Conservation (phyloP, 1,140 invertebrate species). For the Hypothenemus hampei region DNA sequence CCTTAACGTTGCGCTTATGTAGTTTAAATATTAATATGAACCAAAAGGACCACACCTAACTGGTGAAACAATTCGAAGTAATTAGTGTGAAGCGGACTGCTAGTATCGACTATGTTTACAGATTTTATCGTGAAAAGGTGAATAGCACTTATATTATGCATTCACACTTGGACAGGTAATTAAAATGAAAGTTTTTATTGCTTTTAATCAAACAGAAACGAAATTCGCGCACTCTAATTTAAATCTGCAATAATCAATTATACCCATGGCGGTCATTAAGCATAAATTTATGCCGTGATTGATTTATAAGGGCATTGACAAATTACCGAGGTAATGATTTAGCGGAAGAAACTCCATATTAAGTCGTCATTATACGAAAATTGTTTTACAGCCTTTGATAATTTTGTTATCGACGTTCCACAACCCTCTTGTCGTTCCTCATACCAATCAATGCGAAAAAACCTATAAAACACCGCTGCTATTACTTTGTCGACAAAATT, state of each 20-base stretch:
- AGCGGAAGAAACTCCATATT: neutral
- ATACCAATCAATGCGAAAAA: no score
- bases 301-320: constrained; percentile 14
- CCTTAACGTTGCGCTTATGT: constrained; percentile 8
- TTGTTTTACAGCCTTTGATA: no score
- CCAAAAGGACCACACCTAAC: constrained; percentile 28
- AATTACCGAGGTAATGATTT: constrained; percentile 16
- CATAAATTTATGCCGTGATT: constrained; percentile 16
- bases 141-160: constrained; percentile 22
- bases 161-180: constrained; percentile 28
- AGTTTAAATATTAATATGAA: constrained; percentile 20
- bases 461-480: no score
- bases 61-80: constrained; percentile 28
- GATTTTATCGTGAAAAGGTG: constrained; percentile 29
- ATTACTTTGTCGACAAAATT: no score
- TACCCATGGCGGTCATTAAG: neutral
- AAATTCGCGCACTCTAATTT: constrained; percentile 21
- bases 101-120: constrained; percentile 26
- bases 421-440: no score
- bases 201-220: constrained; percentile 25
- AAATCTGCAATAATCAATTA: constrained; percentile 13
- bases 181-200: constrained; percentile 22
- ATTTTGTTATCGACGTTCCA: no score
- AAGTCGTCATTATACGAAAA: no score
- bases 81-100: constrained; percentile 26